Percentiles rank a stretch among this genome's conserved stretches.
phyloP scores from a whole-genome alignment of 2,888 invertebrate species.

The Chrysolina haemoptera region DNA sequence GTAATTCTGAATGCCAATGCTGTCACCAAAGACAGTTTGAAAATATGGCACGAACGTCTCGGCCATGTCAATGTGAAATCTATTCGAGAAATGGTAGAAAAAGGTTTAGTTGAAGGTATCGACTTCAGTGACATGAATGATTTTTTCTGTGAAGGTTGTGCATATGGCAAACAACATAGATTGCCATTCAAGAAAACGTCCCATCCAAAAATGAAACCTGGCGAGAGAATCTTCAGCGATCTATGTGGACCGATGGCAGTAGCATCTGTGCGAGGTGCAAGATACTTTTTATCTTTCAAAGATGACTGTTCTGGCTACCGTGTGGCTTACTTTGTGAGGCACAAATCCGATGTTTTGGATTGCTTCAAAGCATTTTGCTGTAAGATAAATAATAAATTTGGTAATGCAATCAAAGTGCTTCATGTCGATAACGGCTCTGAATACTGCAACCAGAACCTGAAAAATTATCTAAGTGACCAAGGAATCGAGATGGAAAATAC shows the following conservation, averaged over 20 bases:
- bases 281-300: constrained; percentile 43
- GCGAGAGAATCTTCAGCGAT: constrained; percentile 42
- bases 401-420: constrained; percentile 32
- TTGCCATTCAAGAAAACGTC: too few species aligned
- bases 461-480: constrained; percentile 9
- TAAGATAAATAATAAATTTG: constrained; percentile 39
- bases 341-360: constrained; percentile 9
- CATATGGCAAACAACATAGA: too few species aligned
- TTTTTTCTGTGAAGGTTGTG: too few species aligned
- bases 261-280: constrained; percentile 37
- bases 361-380: constrained; percentile 36
- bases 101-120: background rate
- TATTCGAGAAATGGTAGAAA: background rate
- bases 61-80: background rate
- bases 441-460: constrained; percentile 28
- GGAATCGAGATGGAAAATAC: constrained; percentile 55
- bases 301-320: constrained; percentile 39
- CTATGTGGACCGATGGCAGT: constrained; percentile 43
- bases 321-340: constrained; percentile 38
- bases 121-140: background rate
- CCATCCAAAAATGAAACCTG: constrained; percentile 18
- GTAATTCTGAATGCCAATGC: too few species aligned
- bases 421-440: constrained; percentile 32
- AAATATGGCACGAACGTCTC: background rate
- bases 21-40: background rate